Conservation (phyloP, 2,113 vertebrate genomes). For the Scatophagus argus region DNA sequence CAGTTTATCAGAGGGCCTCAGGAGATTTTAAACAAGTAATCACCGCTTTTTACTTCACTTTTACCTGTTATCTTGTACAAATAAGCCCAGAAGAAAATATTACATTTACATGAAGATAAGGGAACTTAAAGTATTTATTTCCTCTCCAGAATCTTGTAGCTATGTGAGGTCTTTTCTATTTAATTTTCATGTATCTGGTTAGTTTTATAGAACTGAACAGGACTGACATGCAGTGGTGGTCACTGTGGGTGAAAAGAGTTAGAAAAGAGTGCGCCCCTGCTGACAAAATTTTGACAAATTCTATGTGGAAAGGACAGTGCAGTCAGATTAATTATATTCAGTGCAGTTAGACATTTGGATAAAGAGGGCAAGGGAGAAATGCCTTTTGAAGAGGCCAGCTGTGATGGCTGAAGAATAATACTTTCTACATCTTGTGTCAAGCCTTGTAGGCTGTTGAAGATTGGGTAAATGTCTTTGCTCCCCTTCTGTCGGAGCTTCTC, state of each 20-base stretch:
- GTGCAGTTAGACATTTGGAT: not conserved
- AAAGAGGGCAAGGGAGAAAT: not conserved
- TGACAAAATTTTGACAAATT: not conserved
- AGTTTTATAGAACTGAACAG: not conserved
- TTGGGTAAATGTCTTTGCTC: not conserved
- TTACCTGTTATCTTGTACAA: not conserved
- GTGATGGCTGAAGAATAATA: too few species aligned
- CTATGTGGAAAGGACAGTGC: not conserved
- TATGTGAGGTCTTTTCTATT: not conserved
- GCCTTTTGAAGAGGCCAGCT: too few species aligned
- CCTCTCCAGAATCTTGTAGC: not conserved
- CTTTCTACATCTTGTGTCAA: too few species aligned
- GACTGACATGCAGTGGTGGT: not conserved
- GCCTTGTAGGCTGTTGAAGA: not conserved
- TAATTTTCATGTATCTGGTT: too few species aligned
- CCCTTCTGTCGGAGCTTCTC: not conserved
- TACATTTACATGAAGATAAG: not conserved
- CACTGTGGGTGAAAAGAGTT: not conserved
- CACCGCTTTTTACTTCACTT: not conserved
- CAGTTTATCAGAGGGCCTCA: not conserved
- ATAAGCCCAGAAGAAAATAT: slow-evolving; percentile 6
- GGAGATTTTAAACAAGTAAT: not conserved
- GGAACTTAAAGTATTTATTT: not conserved
- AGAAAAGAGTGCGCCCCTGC: slow-evolving; percentile 1
- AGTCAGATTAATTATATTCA: not conserved